Conservation (phyloP, 1,140 invertebrate species). For the Trissolcus basalis region DNA sequence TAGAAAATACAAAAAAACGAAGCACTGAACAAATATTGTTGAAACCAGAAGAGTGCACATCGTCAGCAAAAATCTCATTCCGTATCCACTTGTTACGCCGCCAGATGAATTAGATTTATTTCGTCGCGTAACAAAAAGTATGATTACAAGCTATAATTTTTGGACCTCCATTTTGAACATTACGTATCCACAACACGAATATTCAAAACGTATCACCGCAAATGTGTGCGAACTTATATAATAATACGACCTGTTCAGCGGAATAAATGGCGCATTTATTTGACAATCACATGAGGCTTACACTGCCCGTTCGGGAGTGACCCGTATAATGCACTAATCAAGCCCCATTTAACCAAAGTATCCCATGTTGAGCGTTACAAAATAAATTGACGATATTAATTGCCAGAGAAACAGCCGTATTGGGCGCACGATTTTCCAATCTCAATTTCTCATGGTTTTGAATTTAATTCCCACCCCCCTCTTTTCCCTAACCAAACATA, state of each 20-base stretch:
- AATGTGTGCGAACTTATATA: conserved; percentile 24
- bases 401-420: background rate
- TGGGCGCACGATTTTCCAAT: background rate
- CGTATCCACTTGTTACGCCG: conserved; percentile 4
- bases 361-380: conserved; percentile 2
- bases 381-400: conserved; percentile 26
- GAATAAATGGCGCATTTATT: conserved; percentile 46
- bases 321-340: conserved; percentile 36
- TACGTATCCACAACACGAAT: conserved; percentile 3
- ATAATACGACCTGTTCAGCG: conserved; percentile 21
- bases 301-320: conserved; percentile 23
- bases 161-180: background rate
- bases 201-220: conserved; percentile 18
- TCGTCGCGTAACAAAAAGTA: conserved; percentile 14
- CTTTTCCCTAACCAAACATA: no score
- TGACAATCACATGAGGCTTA: conserved; percentile 35
- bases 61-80: conserved; percentile 1
- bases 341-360: conserved; percentile 22
- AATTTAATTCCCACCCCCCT: no score
- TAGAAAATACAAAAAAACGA: no score
- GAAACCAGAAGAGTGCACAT: no score
- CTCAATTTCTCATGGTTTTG: no score
- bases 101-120: conserved; percentile 8
- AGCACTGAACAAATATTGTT: no score
- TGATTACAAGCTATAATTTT: conserved; percentile 18